Base-by-base conservation (phyloP, 1,140 invertebrate species). In the Achatina immaculata region DNA sequence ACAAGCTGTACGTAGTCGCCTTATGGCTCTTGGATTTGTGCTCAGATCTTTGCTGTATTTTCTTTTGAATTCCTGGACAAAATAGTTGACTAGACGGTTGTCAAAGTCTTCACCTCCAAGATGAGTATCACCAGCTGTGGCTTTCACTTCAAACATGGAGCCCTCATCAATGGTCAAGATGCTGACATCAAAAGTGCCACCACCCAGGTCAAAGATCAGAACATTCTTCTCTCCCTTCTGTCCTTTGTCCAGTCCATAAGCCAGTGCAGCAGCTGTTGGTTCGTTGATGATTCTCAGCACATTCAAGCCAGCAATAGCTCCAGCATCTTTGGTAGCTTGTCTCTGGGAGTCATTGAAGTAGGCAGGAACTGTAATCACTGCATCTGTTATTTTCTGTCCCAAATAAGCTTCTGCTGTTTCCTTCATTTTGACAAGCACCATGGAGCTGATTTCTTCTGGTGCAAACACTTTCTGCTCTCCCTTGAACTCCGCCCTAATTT, bases 61-160 rank as follows among this genome's bases (percentile, higher is more conserved):
- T 80, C 97, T 93, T 92, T 98, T 97, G 93, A 99, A 98, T 90
- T 98, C 97, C 90, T 97, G 95, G 0, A 96, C 95, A 87, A 99
- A 98, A 91, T 98, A 96, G 86, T 96, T 96, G 31, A 99, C 96
- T 94, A 99, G 95, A 51, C 97, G 93, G 89, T 96, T 98, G 90
- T 99, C 98, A 96, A 99, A 99, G 92, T 99, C 98, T 92, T 99
- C 97, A 83, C 98, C 98, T 89, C 98, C 98, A 90, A 87, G 42
- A 69, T 69, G 68, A 42, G 68, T 69, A 42, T 69, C 68, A 24
- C 68, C 68, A 42, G 68, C 68, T 24, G 97, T 98, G 21, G 97
- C 96, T 90, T 96, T 97, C 16, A 98, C 97, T 92, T 98, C 97
- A 82, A 95, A 91, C 88, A 98, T 96, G 0, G 91, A 91, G 85